phyloP scores from a whole-genome alignment of 2,113 vertebrate species.

The Phalacrocorax aristotelis region DNA sequence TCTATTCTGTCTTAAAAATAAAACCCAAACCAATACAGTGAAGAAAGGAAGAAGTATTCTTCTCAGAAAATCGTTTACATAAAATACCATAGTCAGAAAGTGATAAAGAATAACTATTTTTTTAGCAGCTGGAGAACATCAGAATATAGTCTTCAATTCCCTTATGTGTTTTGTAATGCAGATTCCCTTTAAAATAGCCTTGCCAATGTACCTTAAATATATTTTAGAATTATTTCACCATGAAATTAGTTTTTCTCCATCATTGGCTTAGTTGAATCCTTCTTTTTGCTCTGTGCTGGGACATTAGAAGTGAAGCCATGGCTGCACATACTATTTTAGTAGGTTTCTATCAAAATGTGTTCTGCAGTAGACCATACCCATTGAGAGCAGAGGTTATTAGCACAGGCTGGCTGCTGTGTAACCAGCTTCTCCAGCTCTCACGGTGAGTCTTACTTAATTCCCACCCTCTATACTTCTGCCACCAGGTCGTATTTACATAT shows the following conservation, averaged over 20 bases:
- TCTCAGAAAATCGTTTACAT: constrained; percentile 66
- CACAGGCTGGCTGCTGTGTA: not conserved
- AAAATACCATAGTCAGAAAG: constrained; percentile 27
- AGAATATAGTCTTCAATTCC: constrained; percentile 72
- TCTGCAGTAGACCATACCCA: constrained; percentile 8
- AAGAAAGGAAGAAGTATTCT: constrained; percentile 19
- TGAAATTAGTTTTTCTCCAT: constrained; percentile 86
- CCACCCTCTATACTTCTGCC: not conserved
- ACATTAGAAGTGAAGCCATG: constrained; percentile 73
- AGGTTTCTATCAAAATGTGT: constrained; percentile 54
- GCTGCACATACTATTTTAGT: constrained; percentile 64
- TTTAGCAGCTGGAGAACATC: constrained; percentile 68
- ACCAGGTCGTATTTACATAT: constrained; percentile 29
- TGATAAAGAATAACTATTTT: constrained; percentile 69
- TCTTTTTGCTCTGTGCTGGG: constrained; percentile 77
- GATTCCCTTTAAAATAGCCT: constrained; percentile 77
- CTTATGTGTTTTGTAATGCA: constrained; percentile 75
- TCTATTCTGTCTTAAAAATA: constrained; percentile 20
- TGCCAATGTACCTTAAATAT: constrained; percentile 78
- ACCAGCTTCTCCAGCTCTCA: not conserved
- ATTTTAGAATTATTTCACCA: constrained; percentile 86
- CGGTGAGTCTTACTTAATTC: constrained; percentile 31
- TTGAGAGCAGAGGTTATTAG: constrained; percentile 15
- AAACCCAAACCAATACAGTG: not conserved
- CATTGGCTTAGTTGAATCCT: constrained; percentile 78